phyloP scores from a whole-genome alignment of 2,113 vertebrate species.

The Cnemophilus loriae region DNA sequence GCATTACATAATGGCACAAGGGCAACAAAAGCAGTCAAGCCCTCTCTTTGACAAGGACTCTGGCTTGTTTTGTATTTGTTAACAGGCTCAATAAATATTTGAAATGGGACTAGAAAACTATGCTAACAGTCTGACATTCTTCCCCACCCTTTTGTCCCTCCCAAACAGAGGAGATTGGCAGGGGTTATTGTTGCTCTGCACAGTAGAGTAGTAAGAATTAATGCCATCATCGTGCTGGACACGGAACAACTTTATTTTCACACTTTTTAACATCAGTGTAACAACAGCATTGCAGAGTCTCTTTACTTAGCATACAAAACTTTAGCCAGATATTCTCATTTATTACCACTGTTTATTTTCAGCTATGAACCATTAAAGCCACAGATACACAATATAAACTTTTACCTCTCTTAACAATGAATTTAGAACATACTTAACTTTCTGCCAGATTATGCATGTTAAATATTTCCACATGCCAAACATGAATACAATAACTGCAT shows the following conservation, averaged over 20 bases:
- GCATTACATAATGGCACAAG: neutral
- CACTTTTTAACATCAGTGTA: neutral
- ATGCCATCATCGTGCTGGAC: neutral
- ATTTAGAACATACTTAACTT: neutral
- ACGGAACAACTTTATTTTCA: slow-evolving; percentile 23
- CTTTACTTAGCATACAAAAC: neutral
- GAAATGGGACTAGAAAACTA: neutral
- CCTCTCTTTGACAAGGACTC: neutral
- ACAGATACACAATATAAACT: neutral
- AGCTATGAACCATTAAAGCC: neutral
- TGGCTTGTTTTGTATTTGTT: neutral
- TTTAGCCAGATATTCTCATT: neutral
- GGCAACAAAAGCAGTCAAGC: neutral
- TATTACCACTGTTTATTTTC: neutral
- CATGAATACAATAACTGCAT: neutral
- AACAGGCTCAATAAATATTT: slow-evolving; percentile 9
- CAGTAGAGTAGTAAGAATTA: slow-evolving; percentile 6
- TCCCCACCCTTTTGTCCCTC: neutral
- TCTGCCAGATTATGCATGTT: neutral
- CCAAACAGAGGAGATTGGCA: slow-evolving; percentile 32
- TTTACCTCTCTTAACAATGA: neutral
- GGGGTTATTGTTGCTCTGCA: slow-evolving; percentile 31
- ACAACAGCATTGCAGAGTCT: neutral
- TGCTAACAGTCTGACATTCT: slow-evolving; percentile 18
- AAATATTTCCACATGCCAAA: neutral